phyloP scores from a whole-genome alignment of 2,113 vertebrate species.

The Toxostoma redivivum region DNA sequence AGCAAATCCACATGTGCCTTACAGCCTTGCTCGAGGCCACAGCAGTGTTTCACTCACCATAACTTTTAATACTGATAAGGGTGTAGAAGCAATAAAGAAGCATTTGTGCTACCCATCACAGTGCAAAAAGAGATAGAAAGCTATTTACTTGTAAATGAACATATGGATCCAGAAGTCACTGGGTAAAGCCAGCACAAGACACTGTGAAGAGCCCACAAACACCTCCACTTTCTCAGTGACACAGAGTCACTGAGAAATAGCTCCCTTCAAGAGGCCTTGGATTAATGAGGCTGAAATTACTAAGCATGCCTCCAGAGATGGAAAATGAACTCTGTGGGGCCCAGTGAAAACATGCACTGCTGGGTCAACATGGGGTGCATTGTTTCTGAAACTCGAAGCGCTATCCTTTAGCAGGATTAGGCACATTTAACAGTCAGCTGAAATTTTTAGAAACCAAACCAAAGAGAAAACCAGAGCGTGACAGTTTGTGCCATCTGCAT shows the following conservation, averaged over 20 bases:
- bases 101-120: neutral
- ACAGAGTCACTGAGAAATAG: neutral
- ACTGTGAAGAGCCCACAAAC: neutral
- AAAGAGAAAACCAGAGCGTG: neutral
- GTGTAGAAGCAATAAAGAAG: neutral
- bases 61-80: neutral
- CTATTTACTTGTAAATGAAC: neutral
- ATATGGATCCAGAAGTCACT: neutral
- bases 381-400: neutral
- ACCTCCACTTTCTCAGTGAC: neutral
- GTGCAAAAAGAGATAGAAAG: neutral
- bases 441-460: constrained; percentile 30
- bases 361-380: rapidly evolving
- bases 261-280: neutral
- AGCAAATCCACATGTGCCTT: neutral
- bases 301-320: neutral
- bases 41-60: rapidly evolving
- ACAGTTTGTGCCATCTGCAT: constrained; percentile 62
- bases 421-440: neutral
- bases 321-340: neutral
- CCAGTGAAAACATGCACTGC: neutral
- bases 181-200: neutral
- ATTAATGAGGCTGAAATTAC: neutral
- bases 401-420: neutral
- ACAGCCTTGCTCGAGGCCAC: neutral